Evolutionary conservation across 1,140 invertebrate genomes (phyloP), one percentile per base, ranked within the genome.

Genomic region (Muscidifurax raptorellus): DNA sequence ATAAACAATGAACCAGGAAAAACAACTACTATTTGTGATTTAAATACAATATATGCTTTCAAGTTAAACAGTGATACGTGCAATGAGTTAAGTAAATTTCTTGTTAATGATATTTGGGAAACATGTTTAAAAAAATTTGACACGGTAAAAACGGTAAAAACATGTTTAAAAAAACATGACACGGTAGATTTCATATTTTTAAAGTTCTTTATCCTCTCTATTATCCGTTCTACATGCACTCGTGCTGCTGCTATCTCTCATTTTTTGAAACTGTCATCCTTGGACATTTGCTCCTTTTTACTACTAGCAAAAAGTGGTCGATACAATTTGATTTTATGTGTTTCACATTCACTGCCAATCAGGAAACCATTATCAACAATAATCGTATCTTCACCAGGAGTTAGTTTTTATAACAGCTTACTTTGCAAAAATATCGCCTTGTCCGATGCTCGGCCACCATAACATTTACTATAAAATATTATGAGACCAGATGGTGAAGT

Each of bases 401-500:
- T 44, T 28, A 80, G n/a, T 15, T 36, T 71, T 28, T 84, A 15
- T 18, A 90, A 75, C 80, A 91, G 86, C 1, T 87, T 88, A 87
- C 84, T 86, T 66, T 87, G 27, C 32, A 86, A 30, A 32, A 88
- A 86, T 75, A 91, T 89, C 22, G 78, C 75, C 85, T 86, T 87
- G 77, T 90, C 89, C 15, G 87, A 89, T 18, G 84, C 85, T 72
- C 86, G 76, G 2, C 90, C 90, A 71, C 86, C 85, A 67, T 86
- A 90, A 18, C 85, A 79, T 28, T 89, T 83, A 13, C 88, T 89
- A 22, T 88, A n/a, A 44, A 86, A 90, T 30, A 86, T 84, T 25
- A 91, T 84, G 13, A 79, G 74, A 40, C 88, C 89, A 18, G 82
- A 85, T 40, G 89, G 89, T 27, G 67, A 3, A 27, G 67, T 71